Evolutionary conservation across 2,113 vertebrate species (phyloP).

Genomic region (Eonycteris spelaea): DNA sequence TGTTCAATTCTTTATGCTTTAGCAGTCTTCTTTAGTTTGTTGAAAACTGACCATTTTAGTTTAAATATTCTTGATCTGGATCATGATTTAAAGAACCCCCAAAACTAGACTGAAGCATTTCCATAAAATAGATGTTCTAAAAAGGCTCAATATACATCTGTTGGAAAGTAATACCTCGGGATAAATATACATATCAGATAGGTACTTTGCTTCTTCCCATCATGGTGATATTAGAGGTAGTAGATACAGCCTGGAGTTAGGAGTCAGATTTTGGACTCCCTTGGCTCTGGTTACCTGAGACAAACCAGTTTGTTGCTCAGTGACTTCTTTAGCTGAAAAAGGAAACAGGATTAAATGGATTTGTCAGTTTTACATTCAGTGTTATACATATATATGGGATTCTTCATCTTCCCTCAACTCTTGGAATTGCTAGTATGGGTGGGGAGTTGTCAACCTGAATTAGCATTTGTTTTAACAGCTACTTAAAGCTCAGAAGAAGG

Average conservation of each 20-base stretch:
- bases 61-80: not conserved
- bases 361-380: not conserved
- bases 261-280: not conserved
- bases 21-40: not conserved
- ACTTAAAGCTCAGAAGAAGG: conserved; percentile 92
- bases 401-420: not conserved
- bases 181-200: not conserved
- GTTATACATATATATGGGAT: not conserved
- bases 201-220: not conserved
- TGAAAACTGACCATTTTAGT: conserved; percentile 8
- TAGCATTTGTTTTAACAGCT: conserved; percentile 82
- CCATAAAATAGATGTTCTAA: not conserved
- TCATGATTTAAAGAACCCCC: not conserved
- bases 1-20: not conserved
- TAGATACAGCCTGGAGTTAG: not conserved
- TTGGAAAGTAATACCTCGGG: not conserved
- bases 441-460: not conserved
- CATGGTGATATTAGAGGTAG: not conserved
- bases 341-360: not conserved
- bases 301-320: not conserved
- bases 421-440: not conserved
- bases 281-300: not conserved
- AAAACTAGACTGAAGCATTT: not conserved
- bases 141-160: not conserved
- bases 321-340: not conserved